Evolutionary conservation across 2,888 invertebrate species (phyloP).

Genomic region (Dryomyza anilis): DNA sequence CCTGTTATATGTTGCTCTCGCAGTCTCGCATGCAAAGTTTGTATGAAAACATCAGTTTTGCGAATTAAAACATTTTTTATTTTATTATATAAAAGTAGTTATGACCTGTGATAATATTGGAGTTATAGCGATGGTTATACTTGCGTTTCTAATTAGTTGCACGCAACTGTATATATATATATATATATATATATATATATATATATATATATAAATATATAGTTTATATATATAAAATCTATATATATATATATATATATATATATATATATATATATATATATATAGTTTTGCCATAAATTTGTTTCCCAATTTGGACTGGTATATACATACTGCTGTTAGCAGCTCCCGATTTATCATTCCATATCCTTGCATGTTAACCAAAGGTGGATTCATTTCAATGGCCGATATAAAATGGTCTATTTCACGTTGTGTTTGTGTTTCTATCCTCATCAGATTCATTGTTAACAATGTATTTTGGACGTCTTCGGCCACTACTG

Average conservation of each 20-base stretch:
- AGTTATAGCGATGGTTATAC: no score
- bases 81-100: no score
- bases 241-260: neutral
- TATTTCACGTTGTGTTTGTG: constrained; percentile 69
- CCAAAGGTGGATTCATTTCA: constrained; percentile 72
- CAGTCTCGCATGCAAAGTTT: no score
- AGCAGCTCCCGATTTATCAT: constrained; percentile 69
- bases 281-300: neutral
- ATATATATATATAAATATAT: neutral
- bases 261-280: neutral
- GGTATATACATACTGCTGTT: constrained; percentile 64
- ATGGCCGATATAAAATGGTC: constrained; percentile 72
- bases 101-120: no score
- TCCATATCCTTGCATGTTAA: constrained; percentile 70
- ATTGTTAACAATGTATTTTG: constrained; percentile 68
- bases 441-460: constrained; percentile 65
- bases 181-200: neutral
- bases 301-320: no score
- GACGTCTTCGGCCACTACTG: constrained; percentile 69
- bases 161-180: neutral
- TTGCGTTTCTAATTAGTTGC: no score
- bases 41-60: no score
- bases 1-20: no score
- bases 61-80: no score
- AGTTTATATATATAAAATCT: neutral